A percentile compares a stretch with the other conserved stretches of the same genome.
Conservation (phyloP, 2,113 vertebrate species). For the Bos indicus region DNA sequence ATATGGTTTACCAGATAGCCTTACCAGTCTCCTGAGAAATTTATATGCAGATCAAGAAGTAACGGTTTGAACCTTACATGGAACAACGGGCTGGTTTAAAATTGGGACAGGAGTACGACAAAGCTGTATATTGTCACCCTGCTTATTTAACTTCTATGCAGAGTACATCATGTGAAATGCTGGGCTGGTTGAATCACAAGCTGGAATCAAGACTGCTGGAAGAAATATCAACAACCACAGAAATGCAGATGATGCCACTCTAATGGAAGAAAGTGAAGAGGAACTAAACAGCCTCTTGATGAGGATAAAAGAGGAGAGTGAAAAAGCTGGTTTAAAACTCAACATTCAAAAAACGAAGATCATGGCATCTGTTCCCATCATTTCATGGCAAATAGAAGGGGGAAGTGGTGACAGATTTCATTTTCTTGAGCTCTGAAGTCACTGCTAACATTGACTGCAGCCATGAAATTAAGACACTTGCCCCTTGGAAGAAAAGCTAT, state of each 20-base stretch:
- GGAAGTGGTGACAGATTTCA: neutral
- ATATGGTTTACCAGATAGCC: neutral
- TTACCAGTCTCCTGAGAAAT: neutral
- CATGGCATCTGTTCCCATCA: neutral
- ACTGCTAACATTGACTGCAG: neutral
- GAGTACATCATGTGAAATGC: neutral
- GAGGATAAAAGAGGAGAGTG: neutral
- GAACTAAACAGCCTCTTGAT: neutral
- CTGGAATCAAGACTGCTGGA: neutral
- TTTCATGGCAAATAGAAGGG: neutral
- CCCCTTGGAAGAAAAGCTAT: neutral
- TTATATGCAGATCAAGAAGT: neutral
- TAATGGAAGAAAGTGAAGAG: neutral
- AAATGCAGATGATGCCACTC: neutral
- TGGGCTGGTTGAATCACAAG: neutral
- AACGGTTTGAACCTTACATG: neutral
- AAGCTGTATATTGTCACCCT: neutral
- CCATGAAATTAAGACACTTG: neutral
- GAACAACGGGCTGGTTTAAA: neutral
- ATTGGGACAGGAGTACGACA: neutral
- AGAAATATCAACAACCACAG: neutral
- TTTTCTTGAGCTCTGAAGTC: neutral
- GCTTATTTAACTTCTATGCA: neutral
- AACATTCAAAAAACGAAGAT: neutral
- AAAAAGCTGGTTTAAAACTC: neutral